phyloP scores from a whole-genome alignment of 2,888 invertebrate genomes.

The Philaethria dido region DNA sequence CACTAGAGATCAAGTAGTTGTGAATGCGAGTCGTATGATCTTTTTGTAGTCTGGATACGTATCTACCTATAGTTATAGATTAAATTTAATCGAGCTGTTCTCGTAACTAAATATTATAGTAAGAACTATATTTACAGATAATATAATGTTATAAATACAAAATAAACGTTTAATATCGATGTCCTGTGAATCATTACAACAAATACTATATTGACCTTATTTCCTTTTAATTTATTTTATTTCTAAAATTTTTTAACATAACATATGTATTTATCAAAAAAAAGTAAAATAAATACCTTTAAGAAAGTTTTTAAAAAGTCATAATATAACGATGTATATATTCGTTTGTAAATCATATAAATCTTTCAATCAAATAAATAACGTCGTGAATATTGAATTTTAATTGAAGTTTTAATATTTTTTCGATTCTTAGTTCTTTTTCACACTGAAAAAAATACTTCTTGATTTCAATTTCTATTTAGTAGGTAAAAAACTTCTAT shows the following conservation, averaged over 20 bases:
- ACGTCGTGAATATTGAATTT: no score
- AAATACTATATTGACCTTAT: background rate
- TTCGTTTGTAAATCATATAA: no score
- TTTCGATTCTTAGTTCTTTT: no score
- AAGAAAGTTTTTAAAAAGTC: no score
- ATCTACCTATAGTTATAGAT: conserved; percentile 61
- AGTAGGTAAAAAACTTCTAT: background rate
- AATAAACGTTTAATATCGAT: conserved; percentile 79
- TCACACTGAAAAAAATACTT: background rate
- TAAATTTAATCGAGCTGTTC: conserved; percentile 77
- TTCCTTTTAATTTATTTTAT: background rate
- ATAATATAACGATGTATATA: no score
- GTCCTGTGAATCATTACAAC: conserved; percentile 6
- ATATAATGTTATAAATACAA: conserved; percentile 84
- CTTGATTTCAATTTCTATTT: background rate
- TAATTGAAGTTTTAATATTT: no score
- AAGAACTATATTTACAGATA: conserved; percentile 84
- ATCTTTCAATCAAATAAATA: no score
- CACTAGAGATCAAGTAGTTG: conserved; percentile 72
- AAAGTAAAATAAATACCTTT: no score
- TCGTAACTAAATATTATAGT: conserved; percentile 73
- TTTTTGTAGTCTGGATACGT: conserved; percentile 70
- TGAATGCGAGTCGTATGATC: conserved; percentile 68
- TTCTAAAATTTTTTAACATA: no score
- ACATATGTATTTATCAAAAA: no score